Evolutionary conservation across 2,888 invertebrate species (phyloP), one percentile per base, ranked within the genome.

Genomic region (Alentia gelatinosa): DNA sequence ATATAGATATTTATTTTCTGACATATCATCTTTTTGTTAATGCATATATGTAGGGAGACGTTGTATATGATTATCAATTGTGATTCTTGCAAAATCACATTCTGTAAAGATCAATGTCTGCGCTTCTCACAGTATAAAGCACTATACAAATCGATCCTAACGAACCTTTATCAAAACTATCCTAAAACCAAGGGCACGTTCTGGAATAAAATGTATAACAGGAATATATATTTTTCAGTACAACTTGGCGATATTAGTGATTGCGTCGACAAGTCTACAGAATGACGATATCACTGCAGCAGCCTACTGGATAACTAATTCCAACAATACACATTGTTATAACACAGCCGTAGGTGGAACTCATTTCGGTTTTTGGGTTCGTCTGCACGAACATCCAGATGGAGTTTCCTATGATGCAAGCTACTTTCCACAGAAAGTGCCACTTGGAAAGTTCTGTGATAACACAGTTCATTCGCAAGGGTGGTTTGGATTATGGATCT

Each of bases 401-500:
- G 94, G 94, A 15, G 93, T 93, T 1, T 92, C 92, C 23, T 92
- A 89, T 75, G 91, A 90, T 42, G 35, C 47, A 0, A 90, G 33
- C 68, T 79, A 93, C 68, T 94, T 93, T 74, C 94, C 93, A 1
- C 89, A 90, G 35, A 74, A 90, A 23, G 88, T 89, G 42, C 92
- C 91, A 42, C 92, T 95, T 0, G 94, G 94, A 19, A 40, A 15
- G 39, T 94, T 92, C 89, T 35, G 30, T 30, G 93, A 94, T 92
- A 94, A 94, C 91, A 92, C 93, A 0, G 94, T 92, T 0, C 94
- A 94, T 68, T 93, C 93, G 12, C 91, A 91, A 35, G 94, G 94
- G n/a, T 94, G 94, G 94, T 94, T 93, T 89, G 94, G 94, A 0
- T 15, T 94, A 37, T 94, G 94, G 94, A 92, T 94, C 33, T 93